These are phyloP conservation scores for Pristis pectinata DNA, from an alignment of 2,797 vertebrate species.

Conservation along the genomic window DNA sequence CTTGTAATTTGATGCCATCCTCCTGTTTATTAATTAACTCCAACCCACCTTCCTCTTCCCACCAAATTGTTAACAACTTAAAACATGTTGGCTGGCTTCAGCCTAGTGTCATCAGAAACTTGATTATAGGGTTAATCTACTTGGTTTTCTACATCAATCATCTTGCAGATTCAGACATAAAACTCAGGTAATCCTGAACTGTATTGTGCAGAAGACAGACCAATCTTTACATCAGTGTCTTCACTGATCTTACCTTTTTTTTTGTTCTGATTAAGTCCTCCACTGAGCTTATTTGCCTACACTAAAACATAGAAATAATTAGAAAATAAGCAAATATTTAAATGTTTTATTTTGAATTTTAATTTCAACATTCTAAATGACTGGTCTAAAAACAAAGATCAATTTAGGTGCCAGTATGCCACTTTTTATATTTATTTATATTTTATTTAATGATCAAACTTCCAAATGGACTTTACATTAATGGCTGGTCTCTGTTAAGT, in stretches of 20 bases:
- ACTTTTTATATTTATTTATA: not conserved
- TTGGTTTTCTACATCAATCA: not conserved
- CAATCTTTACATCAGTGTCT: not conserved
- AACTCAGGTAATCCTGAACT: not conserved
- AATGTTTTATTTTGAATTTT: not conserved
- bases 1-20: too few relatives aligned
- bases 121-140: not conserved
- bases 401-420: not conserved
- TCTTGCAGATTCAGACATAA: not conserved
- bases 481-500: not conserved
- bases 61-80: too few relatives aligned
- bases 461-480: not conserved
- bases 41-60: too few relatives aligned
- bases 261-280: not conserved
- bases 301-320: not conserved
- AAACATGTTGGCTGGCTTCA: too few relatives aligned
- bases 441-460: not conserved
- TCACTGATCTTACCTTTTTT: not conserved
- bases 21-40: too few relatives aligned
- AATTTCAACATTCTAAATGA: not conserved
- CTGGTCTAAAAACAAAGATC: not conserved
- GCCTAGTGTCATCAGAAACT: not conserved
- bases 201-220: not conserved
- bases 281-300: not conserved
- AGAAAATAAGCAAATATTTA: not conserved